Evolutionary conservation across 1,140 invertebrate species (phyloP).

Genomic region (Neodiprion pinetum): DNA sequence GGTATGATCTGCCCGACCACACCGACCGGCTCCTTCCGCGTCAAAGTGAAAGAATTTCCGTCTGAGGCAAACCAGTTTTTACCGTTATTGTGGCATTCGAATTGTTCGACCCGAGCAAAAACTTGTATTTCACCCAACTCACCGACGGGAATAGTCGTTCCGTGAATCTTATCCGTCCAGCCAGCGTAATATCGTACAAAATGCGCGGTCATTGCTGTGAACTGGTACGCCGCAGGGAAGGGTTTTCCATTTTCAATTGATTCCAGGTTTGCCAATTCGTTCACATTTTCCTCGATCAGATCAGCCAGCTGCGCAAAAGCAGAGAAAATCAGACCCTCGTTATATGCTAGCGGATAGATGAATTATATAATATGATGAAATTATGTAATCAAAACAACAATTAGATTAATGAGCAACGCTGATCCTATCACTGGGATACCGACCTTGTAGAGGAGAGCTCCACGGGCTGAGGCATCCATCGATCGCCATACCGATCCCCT

Average conservation of each 20-base stretch:
- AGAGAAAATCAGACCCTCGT: too few species aligned
- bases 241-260: constrained; percentile 81
- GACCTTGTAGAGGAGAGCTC: too few species aligned
- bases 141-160: constrained; percentile 71
- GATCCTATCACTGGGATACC: too few species aligned
- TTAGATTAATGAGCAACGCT: too few species aligned
- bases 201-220: constrained; percentile 64
- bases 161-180: constrained; percentile 78
- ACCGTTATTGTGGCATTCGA: too few species aligned
- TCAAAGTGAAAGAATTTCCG: constrained; percentile 68
- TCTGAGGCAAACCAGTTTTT: constrained; percentile 56
- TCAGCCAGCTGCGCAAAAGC: constrained; percentile 62
- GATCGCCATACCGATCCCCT: constrained; percentile 77
- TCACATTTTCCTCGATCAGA: constrained; percentile 66
- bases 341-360: too few species aligned
- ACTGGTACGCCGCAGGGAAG: constrained; percentile 64
- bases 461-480: not conserved
- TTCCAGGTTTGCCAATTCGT: constrained; percentile 67
- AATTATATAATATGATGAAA: too few species aligned
- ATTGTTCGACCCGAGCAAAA: not conserved
- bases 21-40: constrained; percentile 79
- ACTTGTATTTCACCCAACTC: not conserved
- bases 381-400: too few species aligned
- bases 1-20: constrained; percentile 85
- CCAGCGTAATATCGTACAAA: constrained; percentile 77